Percentiles rank a stretch among this genome's conserved stretches.
Conservation (phyloP, 2,888 invertebrate species). For the Caenorhabditis angaria region DNA sequence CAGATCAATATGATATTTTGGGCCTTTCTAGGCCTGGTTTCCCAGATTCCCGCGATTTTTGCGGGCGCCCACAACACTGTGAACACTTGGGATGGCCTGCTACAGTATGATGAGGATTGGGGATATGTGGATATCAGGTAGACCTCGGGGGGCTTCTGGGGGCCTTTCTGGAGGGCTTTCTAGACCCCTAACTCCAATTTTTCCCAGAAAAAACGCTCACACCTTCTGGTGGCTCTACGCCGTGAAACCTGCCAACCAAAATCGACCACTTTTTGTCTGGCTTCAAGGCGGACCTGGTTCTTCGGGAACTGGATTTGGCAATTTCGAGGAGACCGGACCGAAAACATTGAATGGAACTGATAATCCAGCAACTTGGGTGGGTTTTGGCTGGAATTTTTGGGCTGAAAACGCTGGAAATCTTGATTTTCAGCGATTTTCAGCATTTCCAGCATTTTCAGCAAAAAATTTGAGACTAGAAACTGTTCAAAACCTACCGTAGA, state of each 20-base stretch:
- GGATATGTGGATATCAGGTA: slow-evolving; percentile 50
- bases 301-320: slow-evolving; percentile 85
- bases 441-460: too few species aligned
- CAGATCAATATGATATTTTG: slow-evolving; percentile 30
- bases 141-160: too few species aligned
- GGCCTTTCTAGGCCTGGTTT: slow-evolving; percentile 17
- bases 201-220: slow-evolving; percentile 44
- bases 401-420: neutral
- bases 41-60: slow-evolving; percentile 7
- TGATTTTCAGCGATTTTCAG: too few species aligned
- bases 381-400: slow-evolving; percentile 45
- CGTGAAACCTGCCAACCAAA: slow-evolving; percentile 49
- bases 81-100: slow-evolving; percentile 52
- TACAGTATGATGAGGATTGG: slow-evolving; percentile 58
- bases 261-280: slow-evolving; percentile 84
- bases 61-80: slow-evolving; percentile 47
- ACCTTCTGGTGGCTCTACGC: slow-evolving; percentile 81
- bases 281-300: slow-evolving; percentile 85
- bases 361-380: slow-evolving; percentile 83
- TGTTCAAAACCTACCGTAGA: too few species aligned
- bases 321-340: slow-evolving; percentile 86
- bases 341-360: slow-evolving; percentile 79
- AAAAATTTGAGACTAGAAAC: too few species aligned
- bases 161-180: too few species aligned
- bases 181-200: neutral